phyloP scores from a whole-genome alignment of 2,797 vertebrate genomes.

The Pseudotriccus pelzelni region DNA sequence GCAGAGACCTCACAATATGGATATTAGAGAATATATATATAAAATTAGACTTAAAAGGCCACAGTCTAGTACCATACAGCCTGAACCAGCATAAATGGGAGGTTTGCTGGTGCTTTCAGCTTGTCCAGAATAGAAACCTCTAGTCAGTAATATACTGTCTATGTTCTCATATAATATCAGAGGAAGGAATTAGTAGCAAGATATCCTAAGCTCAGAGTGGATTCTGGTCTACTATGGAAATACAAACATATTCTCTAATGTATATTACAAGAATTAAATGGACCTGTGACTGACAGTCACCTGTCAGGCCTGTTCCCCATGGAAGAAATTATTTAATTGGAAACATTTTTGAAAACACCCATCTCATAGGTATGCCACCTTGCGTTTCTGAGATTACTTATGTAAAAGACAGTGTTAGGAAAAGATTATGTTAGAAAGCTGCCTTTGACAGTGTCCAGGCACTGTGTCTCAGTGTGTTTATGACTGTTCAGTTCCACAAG shows the following conservation, averaged over 20 bases:
- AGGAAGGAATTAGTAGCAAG: neutral
- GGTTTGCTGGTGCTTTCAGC: neutral
- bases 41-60: neutral
- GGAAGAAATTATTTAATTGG: slow-evolving; percentile 21
- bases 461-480: neutral
- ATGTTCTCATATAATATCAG: neutral
- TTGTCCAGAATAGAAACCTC: neutral
- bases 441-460: neutral
- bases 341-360: neutral
- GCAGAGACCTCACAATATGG: neutral
- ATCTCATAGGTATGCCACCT: neutral
- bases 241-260: neutral
- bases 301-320: neutral
- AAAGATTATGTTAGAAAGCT: neutral
- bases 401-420: neutral
- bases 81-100: neutral
- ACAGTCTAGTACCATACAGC: neutral
- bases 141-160: neutral
- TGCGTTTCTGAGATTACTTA: neutral
- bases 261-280: neutral
- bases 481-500: neutral
- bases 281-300: slow-evolving; percentile 1
- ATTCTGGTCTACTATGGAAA: neutral
- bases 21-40: neutral
- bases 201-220: neutral